phyloP scores from a whole-genome alignment of 2,888 invertebrate species.

The Deilephila elpenor region DNA sequence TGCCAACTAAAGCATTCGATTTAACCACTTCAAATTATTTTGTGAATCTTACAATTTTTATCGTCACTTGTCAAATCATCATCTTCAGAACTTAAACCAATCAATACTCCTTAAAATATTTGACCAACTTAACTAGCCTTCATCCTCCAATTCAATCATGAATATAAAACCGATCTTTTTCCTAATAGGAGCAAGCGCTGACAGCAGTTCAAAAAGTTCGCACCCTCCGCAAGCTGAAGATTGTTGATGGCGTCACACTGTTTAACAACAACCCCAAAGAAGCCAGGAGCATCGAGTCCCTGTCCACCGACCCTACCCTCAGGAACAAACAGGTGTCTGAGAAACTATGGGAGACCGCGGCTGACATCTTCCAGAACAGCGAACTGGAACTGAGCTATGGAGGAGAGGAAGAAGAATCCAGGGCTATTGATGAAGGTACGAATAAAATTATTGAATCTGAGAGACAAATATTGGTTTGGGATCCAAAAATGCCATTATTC shows the following conservation, averaged over 20 bases:
- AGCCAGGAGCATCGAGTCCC: slow-evolving; percentile 64
- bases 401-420: slow-evolving; percentile 65
- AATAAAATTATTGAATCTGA: not conserved
- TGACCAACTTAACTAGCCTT: not conserved
- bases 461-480: not conserved
- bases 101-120: not conserved
- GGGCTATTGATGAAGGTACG: slow-evolving; percentile 68
- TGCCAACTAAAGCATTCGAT: not conserved
- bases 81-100: not conserved
- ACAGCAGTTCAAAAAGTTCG: slow-evolving; percentile 70
- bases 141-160: not conserved
- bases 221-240: slow-evolving; percentile 64
- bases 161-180: slow-evolving; percentile 32
- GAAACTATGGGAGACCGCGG: slow-evolving; percentile 67
- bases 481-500: too few species aligned
- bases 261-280: slow-evolving; percentile 69
- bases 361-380: slow-evolving; percentile 65
- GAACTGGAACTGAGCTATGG: slow-evolving; percentile 72
- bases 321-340: slow-evolving; percentile 68
- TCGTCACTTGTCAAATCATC: not conserved
- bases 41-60: not conserved
- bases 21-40: not conserved
- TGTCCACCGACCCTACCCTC: slow-evolving; percentile 63
- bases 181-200: slow-evolving; percentile 71
- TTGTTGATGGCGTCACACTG: slow-evolving; percentile 70